Conservation (phyloP, 2,888 invertebrate genomes). For the Pediacus dermestoides region DNA sequence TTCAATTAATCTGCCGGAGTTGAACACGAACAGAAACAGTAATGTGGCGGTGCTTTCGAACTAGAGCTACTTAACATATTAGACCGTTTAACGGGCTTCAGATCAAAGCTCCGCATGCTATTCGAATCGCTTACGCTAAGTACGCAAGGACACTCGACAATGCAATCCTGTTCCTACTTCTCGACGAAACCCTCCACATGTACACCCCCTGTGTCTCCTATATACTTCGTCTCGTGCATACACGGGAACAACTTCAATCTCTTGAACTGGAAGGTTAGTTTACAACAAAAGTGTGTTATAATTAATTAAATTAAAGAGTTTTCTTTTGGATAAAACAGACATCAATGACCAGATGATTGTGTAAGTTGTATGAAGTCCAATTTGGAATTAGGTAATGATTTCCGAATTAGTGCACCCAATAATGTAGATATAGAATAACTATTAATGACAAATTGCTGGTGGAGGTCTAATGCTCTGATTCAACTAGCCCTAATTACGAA, state of each 20-base stretch:
- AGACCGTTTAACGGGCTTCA: conserved; percentile 29
- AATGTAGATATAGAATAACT: conserved; percentile 29
- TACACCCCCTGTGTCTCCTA: no score
- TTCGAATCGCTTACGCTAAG: conserved; percentile 23
- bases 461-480: conserved; percentile 34
- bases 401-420: no score
- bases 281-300: no score
- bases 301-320: no score
- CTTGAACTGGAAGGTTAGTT: no score
- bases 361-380: no score
- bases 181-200: no score
- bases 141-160: conserved; percentile 29
- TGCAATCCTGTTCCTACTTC: conserved; percentile 15
- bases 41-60: conserved; percentile 19
- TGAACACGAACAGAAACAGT: conserved; percentile 25
- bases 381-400: no score
- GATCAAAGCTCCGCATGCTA: conserved; percentile 4
- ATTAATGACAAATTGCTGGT: conserved; percentile 36
- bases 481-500: conserved; percentile 36
- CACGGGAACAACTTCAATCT: no score
- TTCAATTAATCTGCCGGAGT: conserved; percentile 33
- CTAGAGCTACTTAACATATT: conserved; percentile 34
- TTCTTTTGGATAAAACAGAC: no score
- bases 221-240: no score
- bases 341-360: no score